Conservation (phyloP, 2,113 vertebrate genomes). For the Bufo bufo region DNA sequence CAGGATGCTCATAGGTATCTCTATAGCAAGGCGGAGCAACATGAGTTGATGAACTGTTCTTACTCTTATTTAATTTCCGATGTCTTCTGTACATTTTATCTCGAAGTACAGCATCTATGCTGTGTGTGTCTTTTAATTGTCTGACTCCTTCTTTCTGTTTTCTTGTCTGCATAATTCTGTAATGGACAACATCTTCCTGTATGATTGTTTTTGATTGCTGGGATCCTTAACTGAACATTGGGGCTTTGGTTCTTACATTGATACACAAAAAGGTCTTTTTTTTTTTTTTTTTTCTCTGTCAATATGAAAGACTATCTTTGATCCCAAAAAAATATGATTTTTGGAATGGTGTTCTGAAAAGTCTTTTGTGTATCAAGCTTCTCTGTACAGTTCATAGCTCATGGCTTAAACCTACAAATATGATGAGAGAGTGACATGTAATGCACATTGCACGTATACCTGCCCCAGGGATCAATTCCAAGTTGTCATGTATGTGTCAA, state of each 20-base stretch:
- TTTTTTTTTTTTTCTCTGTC: background rate
- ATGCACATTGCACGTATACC: background rate
- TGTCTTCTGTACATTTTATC: slow-evolving; percentile 62
- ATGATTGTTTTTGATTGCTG: slow-evolving; percentile 64
- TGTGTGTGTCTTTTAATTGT: slow-evolving; percentile 67
- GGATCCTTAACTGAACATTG: slow-evolving; percentile 64
- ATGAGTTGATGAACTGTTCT: slow-evolving; percentile 49
- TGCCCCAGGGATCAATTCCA: background rate
- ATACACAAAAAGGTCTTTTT: slow-evolving; percentile 62
- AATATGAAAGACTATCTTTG: background rate
- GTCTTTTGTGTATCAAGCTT: slow-evolving; percentile 65
- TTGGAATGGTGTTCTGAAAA: background rate
- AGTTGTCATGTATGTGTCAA: background rate
- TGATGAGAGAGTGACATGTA: background rate
- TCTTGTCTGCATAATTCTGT: slow-evolving; percentile 64
- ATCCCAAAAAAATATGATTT: background rate
- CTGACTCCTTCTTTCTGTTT: slow-evolving; percentile 62
- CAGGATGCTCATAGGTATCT: slow-evolving; percentile 6
- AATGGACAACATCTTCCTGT: slow-evolving; percentile 59
- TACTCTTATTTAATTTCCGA: slow-evolving; percentile 60
- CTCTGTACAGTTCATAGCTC: slow-evolving; percentile 66
- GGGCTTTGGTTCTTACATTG: slow-evolving; percentile 64
- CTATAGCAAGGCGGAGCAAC: slow-evolving; percentile 27
- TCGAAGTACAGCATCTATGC: slow-evolving; percentile 60
- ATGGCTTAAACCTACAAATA: slow-evolving; percentile 16